Evolutionary conservation across 1,140 invertebrate species (phyloP).

Genomic region (Macrobrachium nipponense): DNA sequence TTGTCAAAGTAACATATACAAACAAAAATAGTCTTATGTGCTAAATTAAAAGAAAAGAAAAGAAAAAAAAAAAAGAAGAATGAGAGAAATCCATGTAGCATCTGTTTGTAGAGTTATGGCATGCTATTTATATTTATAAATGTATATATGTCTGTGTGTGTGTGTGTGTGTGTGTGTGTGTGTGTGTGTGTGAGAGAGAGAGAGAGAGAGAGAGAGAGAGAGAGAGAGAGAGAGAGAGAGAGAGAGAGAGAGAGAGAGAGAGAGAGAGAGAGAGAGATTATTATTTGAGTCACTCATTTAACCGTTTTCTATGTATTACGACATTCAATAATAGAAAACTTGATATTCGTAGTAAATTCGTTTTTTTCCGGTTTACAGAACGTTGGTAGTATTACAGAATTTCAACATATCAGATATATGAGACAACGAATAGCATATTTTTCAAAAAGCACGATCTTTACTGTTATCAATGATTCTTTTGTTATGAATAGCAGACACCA

Average conservation of each 20-base stretch:
- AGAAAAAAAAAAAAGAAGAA: too few species aligned
- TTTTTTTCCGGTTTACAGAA: background rate
- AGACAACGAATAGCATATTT: background rate
- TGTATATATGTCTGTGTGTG: too few species aligned
- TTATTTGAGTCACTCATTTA: background rate
- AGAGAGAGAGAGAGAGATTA: background rate
- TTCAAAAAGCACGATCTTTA: background rate
- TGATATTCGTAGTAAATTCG: background rate
- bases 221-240: background rate
- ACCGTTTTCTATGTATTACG: background rate
- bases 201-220: too few species aligned
- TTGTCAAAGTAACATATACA: too few species aligned
- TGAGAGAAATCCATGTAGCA: too few species aligned
- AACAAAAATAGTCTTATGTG: too few species aligned
- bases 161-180: too few species aligned
- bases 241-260: background rate
- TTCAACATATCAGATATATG: background rate
- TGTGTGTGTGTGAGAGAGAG: too few species aligned
- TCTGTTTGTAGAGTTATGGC: too few species aligned
- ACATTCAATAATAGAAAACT: background rate
- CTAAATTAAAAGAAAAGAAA: too few species aligned
- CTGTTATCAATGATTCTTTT: background rate
- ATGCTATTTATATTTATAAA: too few species aligned
- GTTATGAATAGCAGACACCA: slow-evolving; percentile 44
- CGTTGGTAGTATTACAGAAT: background rate